Evolutionary conservation across 1,140 invertebrate species (phyloP), one percentile per base, ranked within the genome.

Genomic region (Planococcus citri): DNA sequence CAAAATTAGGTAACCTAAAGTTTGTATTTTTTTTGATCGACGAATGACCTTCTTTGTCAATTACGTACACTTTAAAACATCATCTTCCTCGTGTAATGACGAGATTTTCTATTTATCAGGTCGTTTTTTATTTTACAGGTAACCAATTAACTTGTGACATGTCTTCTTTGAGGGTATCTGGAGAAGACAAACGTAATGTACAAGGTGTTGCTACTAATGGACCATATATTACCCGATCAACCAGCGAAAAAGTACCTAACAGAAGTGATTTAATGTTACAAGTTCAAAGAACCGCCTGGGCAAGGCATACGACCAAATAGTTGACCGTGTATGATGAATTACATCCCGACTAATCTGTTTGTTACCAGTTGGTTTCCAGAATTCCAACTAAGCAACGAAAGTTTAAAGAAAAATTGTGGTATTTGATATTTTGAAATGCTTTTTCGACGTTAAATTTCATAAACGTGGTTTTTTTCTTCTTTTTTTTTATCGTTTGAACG

Each of bases 221-320:
- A 57, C 81, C 82, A 1, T 82, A 87, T 17, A 91, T 92, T 67
- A 90, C 88, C 0, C 82, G 91, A 58, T 88, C 88, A 6, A 91
- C 90, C 1, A 91, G 89, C 78, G 90, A 92, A 72, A 88, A 90
- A 77, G 85, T 92, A 60, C 88, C 90, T 1, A 88, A 90, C 73
- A 83, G 88, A 41, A 91, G 86, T 76, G 89, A 92, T 76, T 80
- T 91, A 73, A 89, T 92, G 87, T 85, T 84, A n/a, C 87, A 91
- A 74, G 83, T 92, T 69, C 86, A 88, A 74, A 81, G 90, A 69
- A 86, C 87, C 0, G 84, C 86, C 33, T 93, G 90, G 90, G 89
- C 89, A 0, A 80, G 91, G 74, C 90, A 92, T 75, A 93, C 90
- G 0, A 92, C 90, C 17, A 92, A 92, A 78, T 93, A 75, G 74